Evolutionary conservation across 2,888 invertebrate genomes (phyloP), one percentile per base, ranked within the genome.

Genomic region (Drosophila limbata): DNA sequence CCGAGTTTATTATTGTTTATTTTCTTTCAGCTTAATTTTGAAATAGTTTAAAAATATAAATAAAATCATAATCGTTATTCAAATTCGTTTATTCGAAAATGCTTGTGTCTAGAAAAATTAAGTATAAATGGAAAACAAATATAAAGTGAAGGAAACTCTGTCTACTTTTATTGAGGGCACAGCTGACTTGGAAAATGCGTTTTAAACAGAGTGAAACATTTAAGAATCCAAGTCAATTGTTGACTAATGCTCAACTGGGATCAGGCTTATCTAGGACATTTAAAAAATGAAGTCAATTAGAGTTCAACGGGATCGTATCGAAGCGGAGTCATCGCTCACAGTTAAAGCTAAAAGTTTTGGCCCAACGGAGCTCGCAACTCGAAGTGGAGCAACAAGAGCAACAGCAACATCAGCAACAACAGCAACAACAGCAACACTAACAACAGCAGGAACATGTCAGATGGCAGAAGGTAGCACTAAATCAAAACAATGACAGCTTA

Each of bases 401-500:
- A n/a, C 11, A 31, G 4, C 37, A 37, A n/a, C 10, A 37, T 13
- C 0, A 35, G n/a, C 13, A 19, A 25, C 17, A 19, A 25, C 17
- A 33, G 1, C n/a, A 40, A 35, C 37, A 51, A n/a, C n/a, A 15
- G 15, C 28, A 39, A 19, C 31, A 48, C 10, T 5, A 33, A 19
- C 3, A 33, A 25, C n/a, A 15, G 13, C 3, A 44, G 35, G 40
- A 53, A 47, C 35, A 56, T 57, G 64, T 50, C 57, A 57, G 50
- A 44, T 52, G 52, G 35, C 44, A 37, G 53, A 17, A 35, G 44
- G 35, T 13, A 28, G 61, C 51, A 65, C 57, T 65, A 57, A 59
- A 65, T 65, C 64, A 65, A 65, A 74, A 74, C 64, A 74, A 68
- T 63, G 69, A 51, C 44, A 47, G 55, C 59, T 63, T 56, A 65